These are phyloP conservation scores for Atrina japonica DNA, from an alignment of 2,888 invertebrate species.

Conservation along the genomic window DNA sequence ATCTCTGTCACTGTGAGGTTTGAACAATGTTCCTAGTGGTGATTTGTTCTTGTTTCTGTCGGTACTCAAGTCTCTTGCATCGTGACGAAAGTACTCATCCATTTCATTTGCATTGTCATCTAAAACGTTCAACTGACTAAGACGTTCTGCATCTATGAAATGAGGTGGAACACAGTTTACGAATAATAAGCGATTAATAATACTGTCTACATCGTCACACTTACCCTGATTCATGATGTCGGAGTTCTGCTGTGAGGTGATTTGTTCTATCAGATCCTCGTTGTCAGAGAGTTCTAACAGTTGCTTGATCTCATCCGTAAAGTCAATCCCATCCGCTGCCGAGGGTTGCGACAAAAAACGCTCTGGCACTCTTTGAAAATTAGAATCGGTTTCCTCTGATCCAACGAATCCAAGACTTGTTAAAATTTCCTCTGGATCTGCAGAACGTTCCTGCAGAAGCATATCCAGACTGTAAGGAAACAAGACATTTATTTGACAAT, in stretches of 20 bases:
- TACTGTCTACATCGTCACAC: constrained; percentile 6
- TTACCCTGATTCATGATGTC: constrained; percentile 34
- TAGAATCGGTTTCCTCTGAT: constrained; percentile 55
- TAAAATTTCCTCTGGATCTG: constrained; percentile 94
- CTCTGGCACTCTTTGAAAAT: constrained; percentile 87
- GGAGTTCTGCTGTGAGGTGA: constrained; percentile 13
- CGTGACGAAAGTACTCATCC: not conserved
- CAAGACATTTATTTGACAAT: not conserved
- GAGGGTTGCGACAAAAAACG: constrained; percentile 90
- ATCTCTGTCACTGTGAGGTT: too few relatives aligned
- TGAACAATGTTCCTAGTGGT: too few relatives aligned
- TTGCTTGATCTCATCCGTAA: constrained; percentile 81
- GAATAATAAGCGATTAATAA: constrained; percentile 6
- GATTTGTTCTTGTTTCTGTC: too few relatives aligned
- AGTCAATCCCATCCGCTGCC: constrained; percentile 88
- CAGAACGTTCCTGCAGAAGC: constrained; percentile 90
- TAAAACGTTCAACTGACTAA: constrained; percentile 18
- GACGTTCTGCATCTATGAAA: constrained; percentile 21
- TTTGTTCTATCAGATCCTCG: constrained; percentile 19
- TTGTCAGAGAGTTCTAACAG: constrained; percentile 36
- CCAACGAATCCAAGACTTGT: constrained; percentile 84
- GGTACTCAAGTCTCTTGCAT: too few relatives aligned
- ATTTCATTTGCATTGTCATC: not conserved
- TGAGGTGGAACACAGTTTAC: constrained; percentile 25
- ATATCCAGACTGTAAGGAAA: constrained; percentile 71